phyloP scores from a whole-genome alignment of 2,113 vertebrate genomes.

The Apteryx owenii region DNA sequence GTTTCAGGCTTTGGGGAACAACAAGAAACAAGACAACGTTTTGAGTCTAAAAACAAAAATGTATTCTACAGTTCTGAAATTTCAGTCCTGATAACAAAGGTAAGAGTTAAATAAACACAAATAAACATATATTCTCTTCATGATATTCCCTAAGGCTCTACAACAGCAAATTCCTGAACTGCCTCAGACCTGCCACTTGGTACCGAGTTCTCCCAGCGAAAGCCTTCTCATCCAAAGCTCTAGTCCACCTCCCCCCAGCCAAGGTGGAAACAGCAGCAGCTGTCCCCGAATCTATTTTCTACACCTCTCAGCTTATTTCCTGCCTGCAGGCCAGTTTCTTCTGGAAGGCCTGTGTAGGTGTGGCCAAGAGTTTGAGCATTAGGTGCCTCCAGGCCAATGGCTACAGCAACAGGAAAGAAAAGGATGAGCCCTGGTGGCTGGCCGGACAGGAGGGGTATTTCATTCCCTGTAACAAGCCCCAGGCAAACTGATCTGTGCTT shows the following conservation, averaged over 20 bases:
- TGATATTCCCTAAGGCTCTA: not conserved
- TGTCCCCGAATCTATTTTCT: not conserved
- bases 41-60: not conserved
- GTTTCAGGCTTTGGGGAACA: not conserved
- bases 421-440: not conserved
- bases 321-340: not conserved
- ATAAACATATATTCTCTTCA: not conserved
- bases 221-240: not conserved
- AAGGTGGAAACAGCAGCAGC: not conserved
- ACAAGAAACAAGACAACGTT: not conserved
- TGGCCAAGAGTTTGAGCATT: not conserved
- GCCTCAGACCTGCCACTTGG: not conserved
- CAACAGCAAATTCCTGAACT: fast-evolving
- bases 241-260: not conserved
- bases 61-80: not conserved
- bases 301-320: not conserved
- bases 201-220: not conserved
- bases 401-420: not conserved
- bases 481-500: not conserved
- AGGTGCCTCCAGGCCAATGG: not conserved
- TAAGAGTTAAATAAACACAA: not conserved
- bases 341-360: not conserved
- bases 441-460: not conserved
- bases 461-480: not conserved
- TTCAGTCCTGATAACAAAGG: not conserved